These are phyloP conservation scores for Heliconius hermathena DNA, from an alignment of 1,140 invertebrate species.

Conservation along the genomic window DNA sequence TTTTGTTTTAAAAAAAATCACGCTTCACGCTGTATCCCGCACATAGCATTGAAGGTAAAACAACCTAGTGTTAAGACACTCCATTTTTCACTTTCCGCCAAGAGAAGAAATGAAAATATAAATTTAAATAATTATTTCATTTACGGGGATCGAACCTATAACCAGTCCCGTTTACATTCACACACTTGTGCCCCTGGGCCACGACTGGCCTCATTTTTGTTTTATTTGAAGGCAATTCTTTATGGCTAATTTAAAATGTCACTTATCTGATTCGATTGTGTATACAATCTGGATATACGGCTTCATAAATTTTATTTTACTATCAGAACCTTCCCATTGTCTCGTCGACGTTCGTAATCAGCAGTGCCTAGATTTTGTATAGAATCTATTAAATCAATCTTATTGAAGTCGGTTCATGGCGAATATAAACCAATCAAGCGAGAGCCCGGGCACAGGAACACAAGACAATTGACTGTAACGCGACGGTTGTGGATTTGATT, in stretches of 20 bases:
- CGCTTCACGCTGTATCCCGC: too few relatives aligned
- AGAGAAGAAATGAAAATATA: too few relatives aligned
- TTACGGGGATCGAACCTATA: too few relatives aligned
- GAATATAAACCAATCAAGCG: slow-evolving; percentile 45
- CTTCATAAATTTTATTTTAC: slow-evolving; percentile 59
- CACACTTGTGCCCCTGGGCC: too few relatives aligned
- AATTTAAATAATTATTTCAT: too few relatives aligned
- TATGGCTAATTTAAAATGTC: slow-evolving; percentile 71
- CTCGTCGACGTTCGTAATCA: slow-evolving; percentile 31
- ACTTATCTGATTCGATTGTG: slow-evolving; percentile 76
- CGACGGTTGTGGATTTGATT: too few relatives aligned
- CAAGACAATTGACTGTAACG: too few relatives aligned
- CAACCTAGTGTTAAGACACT: too few relatives aligned
- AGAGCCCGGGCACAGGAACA: slow-evolving; percentile 29
- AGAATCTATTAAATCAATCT: not conserved
- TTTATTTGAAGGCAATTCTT: slow-evolving; percentile 54
- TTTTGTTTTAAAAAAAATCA: slow-evolving; percentile 58
- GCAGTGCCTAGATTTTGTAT: slow-evolving; percentile 29
- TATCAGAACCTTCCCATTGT: slow-evolving; percentile 20
- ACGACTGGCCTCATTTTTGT: slow-evolving; percentile 39
- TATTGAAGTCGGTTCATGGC: not conserved
- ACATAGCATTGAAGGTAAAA: too few relatives aligned
- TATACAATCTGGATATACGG: slow-evolving; percentile 69
- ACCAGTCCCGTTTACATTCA: too few relatives aligned
- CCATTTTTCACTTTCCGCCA: too few relatives aligned